phyloP scores from a whole-genome alignment of 2,113 vertebrate species.

The Crotalus horridus region DNA sequence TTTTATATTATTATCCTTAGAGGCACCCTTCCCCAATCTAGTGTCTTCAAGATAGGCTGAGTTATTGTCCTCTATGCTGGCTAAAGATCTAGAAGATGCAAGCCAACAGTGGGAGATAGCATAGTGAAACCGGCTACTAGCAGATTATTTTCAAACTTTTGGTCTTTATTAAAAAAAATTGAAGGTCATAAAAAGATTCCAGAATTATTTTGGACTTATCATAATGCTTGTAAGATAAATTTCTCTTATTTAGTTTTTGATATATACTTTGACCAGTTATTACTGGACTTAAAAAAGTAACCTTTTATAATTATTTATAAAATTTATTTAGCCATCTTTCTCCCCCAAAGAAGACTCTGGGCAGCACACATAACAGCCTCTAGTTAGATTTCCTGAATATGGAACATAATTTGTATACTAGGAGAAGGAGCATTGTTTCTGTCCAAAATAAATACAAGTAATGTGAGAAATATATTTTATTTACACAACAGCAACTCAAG shows the following conservation, averaged over 20 bases:
- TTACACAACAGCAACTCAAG: slow-evolving; percentile 55
- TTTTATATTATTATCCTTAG: not conserved
- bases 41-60: not conserved
- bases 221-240: not conserved
- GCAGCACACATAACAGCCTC: not conserved
- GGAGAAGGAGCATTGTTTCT: not conserved
- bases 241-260: not conserved
- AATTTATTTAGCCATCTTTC: not conserved
- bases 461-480: not conserved
- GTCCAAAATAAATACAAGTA: not conserved
- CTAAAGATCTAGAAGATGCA: not conserved
- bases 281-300: not conserved
- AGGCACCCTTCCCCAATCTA: not conserved
- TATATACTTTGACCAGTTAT: not conserved
- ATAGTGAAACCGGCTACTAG: not conserved
- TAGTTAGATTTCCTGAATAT: not conserved
- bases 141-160: not conserved
- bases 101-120: not conserved
- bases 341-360: not conserved
- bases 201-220: not conserved
- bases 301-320: not conserved
- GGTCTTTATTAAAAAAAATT: not conserved
- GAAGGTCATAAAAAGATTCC: not conserved
- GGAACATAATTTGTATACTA: not conserved
- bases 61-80: not conserved